Conservation (phyloP, 2,113 vertebrate genomes). For the Halichoeres trimaculatus region DNA sequence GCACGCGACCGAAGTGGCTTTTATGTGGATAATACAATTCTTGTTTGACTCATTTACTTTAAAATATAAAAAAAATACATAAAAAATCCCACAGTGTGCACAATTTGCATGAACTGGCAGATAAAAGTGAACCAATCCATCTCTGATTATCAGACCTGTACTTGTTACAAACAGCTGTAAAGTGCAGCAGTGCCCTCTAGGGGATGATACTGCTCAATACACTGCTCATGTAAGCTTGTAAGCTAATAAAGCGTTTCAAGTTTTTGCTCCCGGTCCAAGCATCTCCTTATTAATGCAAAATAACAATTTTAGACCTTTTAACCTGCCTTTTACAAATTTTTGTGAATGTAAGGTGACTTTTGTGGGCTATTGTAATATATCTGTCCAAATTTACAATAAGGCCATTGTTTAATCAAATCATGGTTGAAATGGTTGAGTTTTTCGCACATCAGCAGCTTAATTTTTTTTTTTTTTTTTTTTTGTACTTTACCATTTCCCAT, state of each 20-base stretch:
- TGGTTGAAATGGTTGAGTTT: no score
- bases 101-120: background rate
- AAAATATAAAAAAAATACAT: no score
- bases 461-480: no score
- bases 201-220: constrained; percentile 8
- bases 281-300: background rate
- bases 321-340: background rate
- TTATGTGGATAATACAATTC: background rate
- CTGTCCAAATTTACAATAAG: no score
- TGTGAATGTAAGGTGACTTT: no score
- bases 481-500: no score
- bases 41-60: no score
- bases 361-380: no score
- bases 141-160: background rate
- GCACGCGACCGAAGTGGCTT: background rate
- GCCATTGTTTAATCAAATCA: no score
- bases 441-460: no score
- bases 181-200: constrained; percentile 54
- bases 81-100: background rate
- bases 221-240: background rate
- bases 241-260: background rate
- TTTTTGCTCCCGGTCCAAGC: no score
- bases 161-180: background rate
- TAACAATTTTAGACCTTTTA: background rate
- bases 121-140: background rate